Conservation (phyloP, 1,140 invertebrate genomes). For the Calliopsis andreniformis region DNA sequence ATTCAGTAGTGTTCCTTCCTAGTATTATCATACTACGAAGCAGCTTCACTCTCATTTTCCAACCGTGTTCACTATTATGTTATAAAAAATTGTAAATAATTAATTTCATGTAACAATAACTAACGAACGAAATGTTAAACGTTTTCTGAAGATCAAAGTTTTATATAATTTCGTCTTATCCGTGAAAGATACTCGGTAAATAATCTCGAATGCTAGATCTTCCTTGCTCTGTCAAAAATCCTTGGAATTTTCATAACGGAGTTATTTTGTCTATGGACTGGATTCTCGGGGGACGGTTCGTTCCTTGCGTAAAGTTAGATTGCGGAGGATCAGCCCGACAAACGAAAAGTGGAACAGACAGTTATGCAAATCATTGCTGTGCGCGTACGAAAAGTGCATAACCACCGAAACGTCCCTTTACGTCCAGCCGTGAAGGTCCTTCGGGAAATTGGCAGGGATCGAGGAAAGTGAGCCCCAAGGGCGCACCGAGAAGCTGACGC, state of each 20-base stretch:
- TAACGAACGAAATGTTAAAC: too few species aligned
- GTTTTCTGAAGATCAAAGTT: too few species aligned
- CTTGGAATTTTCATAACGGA: slow-evolving; percentile 2
- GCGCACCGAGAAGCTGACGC: slow-evolving; percentile 48
- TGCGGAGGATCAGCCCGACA: neutral
- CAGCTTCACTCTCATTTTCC: too few species aligned
- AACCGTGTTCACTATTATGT: too few species aligned
- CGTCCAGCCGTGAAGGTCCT: slow-evolving; percentile 36
- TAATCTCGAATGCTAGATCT: neutral
- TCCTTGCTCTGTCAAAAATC: neutral
- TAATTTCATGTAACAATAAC: too few species aligned
- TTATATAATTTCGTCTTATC: too few species aligned
- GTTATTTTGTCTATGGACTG: slow-evolving; percentile 6
- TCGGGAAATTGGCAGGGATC: slow-evolving; percentile 61
- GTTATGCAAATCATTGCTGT: slow-evolving; percentile 54
- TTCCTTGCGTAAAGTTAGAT: slow-evolving; percentile 28
- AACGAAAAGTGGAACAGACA: slow-evolving; percentile 12
- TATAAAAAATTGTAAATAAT: too few species aligned
- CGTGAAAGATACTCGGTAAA: neutral
- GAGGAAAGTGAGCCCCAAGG: slow-evolving; percentile 52
- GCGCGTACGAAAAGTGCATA: slow-evolving; percentile 55
- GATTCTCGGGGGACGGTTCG: neutral
- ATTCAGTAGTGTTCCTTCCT: too few species aligned
- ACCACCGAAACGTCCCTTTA: slow-evolving; percentile 44
- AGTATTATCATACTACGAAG: too few species aligned